Conservation (phyloP, 2,113 vertebrate genomes). For the Emydura subglobosa region DNA sequence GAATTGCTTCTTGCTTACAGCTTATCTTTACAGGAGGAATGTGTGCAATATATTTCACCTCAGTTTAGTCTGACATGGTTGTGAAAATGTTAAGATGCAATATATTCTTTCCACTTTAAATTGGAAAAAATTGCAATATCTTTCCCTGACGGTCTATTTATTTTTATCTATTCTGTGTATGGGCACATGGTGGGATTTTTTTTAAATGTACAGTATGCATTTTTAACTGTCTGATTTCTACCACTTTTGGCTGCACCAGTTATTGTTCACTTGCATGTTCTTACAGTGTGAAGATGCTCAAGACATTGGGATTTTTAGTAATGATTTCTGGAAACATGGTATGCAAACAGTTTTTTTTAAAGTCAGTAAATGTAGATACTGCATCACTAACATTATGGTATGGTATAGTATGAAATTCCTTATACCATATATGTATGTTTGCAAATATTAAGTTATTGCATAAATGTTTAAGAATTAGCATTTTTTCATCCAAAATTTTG, state of each 20-base stretch:
- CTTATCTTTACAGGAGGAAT: constrained; percentile 73
- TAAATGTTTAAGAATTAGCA: constrained; percentile 83
- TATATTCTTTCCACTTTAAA: constrained; percentile 69
- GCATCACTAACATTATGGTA: constrained; percentile 78
- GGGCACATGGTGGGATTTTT: constrained; percentile 46
- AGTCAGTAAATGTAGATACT: constrained; percentile 63
- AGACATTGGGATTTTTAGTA: constrained; percentile 29
- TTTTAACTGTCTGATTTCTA: constrained; percentile 64
- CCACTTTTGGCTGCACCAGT: constrained; percentile 56
- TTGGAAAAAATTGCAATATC: constrained; percentile 60
- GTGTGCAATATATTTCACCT: constrained; percentile 79
- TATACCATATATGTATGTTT: constrained; percentile 84
- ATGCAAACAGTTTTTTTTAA: constrained; percentile 49
- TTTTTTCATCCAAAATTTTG: constrained; percentile 86
- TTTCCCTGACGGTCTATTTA: constrained; percentile 71
- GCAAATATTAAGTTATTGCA: constrained; percentile 87
- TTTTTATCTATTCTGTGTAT: constrained; percentile 64
- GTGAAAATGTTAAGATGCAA: constrained; percentile 78
- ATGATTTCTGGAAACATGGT: constrained; percentile 39
- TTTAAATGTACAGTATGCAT: constrained; percentile 48
- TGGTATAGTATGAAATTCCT: constrained; percentile 77
- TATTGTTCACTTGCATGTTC: constrained; percentile 52
- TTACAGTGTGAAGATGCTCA: constrained; percentile 21
- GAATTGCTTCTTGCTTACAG: constrained; percentile 58
- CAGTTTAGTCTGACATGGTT: constrained; percentile 68